A percentile compares a stretch with the other conserved stretches of the same genome.
Conservation (phyloP, 2,797 vertebrate species). For the Sebastes flavidus region DNA sequence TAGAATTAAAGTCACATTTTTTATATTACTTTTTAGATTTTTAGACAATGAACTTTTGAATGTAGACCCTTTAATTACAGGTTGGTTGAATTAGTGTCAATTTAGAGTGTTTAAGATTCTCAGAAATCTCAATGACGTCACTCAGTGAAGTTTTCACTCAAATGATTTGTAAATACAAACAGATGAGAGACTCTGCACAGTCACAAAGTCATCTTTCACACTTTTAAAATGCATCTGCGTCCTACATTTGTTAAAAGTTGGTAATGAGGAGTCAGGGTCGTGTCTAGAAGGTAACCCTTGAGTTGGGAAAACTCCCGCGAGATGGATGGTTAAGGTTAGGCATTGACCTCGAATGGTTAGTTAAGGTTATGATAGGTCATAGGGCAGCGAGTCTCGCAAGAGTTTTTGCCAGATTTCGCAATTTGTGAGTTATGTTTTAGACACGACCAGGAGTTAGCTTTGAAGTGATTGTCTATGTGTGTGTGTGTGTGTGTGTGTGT, state of each 20-base stretch:
- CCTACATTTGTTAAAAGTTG: not conserved
- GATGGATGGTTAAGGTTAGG: too few species aligned
- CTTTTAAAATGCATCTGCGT: not conserved
- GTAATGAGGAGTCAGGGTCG: not conserved
- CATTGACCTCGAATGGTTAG: too few species aligned
- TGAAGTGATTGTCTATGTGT: not conserved
- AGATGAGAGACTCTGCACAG: not conserved
- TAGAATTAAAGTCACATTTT: not conserved
- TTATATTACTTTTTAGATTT: not conserved
- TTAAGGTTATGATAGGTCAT: too few species aligned
- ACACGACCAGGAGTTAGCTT: too few species aligned
- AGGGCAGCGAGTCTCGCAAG: too few species aligned
- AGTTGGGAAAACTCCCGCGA: too few species aligned
- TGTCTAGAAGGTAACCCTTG: too few species aligned
- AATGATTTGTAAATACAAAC: not conserved
- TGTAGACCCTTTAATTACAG: not conserved
- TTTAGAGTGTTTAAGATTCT: not conserved
- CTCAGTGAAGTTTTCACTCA: not conserved
- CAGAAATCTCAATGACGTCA: not conserved
- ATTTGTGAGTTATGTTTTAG: too few species aligned
- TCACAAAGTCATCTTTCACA: not conserved
- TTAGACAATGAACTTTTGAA: not conserved
- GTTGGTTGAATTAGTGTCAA: not conserved
- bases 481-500: too few species aligned
- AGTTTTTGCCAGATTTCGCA: too few species aligned